phyloP scores from a whole-genome alignment of 2,797 vertebrate genomes.

The Orestias chungarensis region DNA sequence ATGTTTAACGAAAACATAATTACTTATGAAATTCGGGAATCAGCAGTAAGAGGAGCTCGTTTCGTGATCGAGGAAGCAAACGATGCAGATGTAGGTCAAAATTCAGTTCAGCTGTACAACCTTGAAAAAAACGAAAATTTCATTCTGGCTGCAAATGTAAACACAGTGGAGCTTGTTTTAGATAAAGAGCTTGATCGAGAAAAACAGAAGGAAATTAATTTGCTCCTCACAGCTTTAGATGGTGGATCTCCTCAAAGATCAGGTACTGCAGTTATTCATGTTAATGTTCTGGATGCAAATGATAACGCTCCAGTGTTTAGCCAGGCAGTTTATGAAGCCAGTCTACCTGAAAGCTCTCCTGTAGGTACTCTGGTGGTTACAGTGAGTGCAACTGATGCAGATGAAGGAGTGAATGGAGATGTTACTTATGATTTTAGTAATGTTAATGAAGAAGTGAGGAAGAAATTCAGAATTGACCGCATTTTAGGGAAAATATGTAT shows the following conservation, averaged over 20 bases:
- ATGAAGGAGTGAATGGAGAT: conserved; percentile 66
- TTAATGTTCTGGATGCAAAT: conserved; percentile 60
- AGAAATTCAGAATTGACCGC: conserved; percentile 43
- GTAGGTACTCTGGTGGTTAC: conserved; percentile 56
- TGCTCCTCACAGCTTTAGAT: conserved; percentile 67
- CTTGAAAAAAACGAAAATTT: conserved; percentile 64
- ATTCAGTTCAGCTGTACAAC: conserved; percentile 66
- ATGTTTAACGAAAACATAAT: conserved; percentile 67
- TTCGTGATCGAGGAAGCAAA: conserved; percentile 65
- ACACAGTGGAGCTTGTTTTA: conserved; percentile 62
- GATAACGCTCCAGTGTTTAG: conserved; percentile 54
- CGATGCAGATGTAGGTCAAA: conserved; percentile 65
- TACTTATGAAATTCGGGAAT: conserved; percentile 67
- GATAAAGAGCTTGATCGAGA: conserved; percentile 72
- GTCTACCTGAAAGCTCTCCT: conserved; percentile 69
- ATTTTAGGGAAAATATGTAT: conserved; percentile 61
- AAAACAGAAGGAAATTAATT: conserved; percentile 47
- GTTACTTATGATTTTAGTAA: conserved; percentile 61
- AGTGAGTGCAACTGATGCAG: conserved; percentile 69
- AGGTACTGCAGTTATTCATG: conserved; percentile 43
- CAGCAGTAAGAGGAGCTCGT: conserved; percentile 37
- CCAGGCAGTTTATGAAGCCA: conserved; percentile 42
- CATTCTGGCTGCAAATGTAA: conserved; percentile 45
- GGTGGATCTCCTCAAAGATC: conserved; percentile 58
- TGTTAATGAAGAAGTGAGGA: conserved; percentile 9